Evolutionary conservation across 2,113 vertebrate species (phyloP), one percentile per base, ranked within the genome.

Genomic region (Naja naja): DNA sequence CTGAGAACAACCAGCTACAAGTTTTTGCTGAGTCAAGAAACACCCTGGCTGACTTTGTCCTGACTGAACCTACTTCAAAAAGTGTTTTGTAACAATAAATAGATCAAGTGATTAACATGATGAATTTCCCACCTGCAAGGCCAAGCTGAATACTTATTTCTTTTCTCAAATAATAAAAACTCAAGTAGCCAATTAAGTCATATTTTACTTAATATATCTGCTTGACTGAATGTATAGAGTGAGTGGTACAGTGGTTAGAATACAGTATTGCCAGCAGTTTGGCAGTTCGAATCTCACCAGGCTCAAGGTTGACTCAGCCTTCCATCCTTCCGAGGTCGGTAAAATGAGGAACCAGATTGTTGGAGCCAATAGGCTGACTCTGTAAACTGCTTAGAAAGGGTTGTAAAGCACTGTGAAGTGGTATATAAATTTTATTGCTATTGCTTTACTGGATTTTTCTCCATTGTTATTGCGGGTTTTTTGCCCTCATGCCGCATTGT

Each of bases 151-250:
- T 93, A 1, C 4, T 23, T 45, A 30, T 49, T 55, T 30, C n/a
- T 2, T n/a, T 74, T 74, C 64, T 74, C 64, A 54, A 88, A 54
- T 18, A 34, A 34, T 34, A 53, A 88, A 54, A 54, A 52, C 18
- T 34, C 22, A 27, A 64, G 16, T n/a, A 25, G 25, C 16, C 47
- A 18, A 23, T n/a, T 69, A n/a, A n/a, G 30, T 69, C 4, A 14
- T 69, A 69, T 69, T n/a, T 34, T 60, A 60, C 4, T 69, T n/a
- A 1, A 1, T 22, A 0, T 0, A 69, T 88, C 56, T 49, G 23
- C 43, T 90, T 85, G 3, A 49, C 18, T 34, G 9, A 6, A 10
- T n/a, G 30, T 69, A 14, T n/a, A n/a, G 4, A 30, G 11, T 69
- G 64, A 69, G 25, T 60, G 25, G 3, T 27, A 0, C 3, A 30